Evolutionary conservation across 1,140 invertebrate species (phyloP), one percentile per base, ranked within the genome.

Genomic region (Drosophila prosaltans): DNA sequence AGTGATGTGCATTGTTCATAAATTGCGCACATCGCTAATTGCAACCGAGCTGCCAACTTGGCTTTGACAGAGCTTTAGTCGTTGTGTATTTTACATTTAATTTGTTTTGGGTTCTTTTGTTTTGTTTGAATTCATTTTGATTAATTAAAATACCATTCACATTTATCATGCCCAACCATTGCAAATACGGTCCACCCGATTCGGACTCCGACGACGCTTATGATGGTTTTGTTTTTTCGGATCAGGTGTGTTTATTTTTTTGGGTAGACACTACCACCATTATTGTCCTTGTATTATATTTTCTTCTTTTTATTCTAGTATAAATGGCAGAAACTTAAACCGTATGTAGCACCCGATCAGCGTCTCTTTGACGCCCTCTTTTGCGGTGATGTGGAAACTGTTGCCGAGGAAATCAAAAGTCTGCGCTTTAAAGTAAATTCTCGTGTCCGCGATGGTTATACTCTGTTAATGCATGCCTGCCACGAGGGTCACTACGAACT

Each of bases 161-260:
- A 68, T 7, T 16, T 69, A 30, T 28, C 16, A 86, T 86, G 83
- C 39, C 36, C 8, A 26, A 4, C 2, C 26, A 43, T 4, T 43
- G 43, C 30, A 4, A 9, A 0, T 89, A 81, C 32, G 57, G 83
- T 1, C 90, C 90, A n/a, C 90, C 90, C 4, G 74, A 78, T 21
- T 81, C 77, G 6, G 75, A 90, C 65, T 91, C 91, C 0, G 91
- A 91, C 40, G 85, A 80, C 40, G 74, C 76, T 69, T 92, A 92
- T 26, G 91, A 92, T 39, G 91, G 91, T 0, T 92, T 91, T 48
- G 85, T 80, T 30, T 92, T 92, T 70, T 60, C 75, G n/a, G 72
- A 82, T 11, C 11, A 39, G 21, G 83, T 86, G 26, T 62, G 41
- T 21, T 2, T 40, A 6, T 2, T 6, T 6, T 6, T 36, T 36